A percentile compares a stretch with the other conserved stretches of the same genome.
These are phyloP conservation scores for Diorhabda elongata DNA, from an alignment of 1,140 invertebrate genomes.

Conservation along the genomic window DNA sequence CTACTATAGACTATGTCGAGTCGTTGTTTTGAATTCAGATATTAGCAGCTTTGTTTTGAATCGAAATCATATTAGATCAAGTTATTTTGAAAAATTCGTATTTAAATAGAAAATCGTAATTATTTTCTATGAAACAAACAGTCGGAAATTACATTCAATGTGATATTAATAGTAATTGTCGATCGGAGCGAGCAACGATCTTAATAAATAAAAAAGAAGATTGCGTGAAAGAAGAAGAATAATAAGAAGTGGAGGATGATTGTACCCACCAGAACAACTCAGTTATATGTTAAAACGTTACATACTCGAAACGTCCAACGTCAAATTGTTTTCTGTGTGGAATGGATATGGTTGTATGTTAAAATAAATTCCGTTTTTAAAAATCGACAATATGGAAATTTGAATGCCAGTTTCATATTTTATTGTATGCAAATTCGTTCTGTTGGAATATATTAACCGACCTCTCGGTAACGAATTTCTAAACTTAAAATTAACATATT, in stretches of 20 bases:
- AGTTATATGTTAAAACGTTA: conserved; percentile 14
- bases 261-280: not conserved
- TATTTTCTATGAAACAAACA: no score
- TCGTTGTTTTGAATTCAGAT: no score
- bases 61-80: no score
- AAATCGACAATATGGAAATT: conserved; percentile 26
- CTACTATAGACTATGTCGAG: no score
- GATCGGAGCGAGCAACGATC: not conserved
- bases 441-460: conserved; percentile 17
- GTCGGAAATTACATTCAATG: no score
- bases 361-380: conserved; percentile 22
- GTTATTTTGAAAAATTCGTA: no score
- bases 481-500: conserved; percentile 29
- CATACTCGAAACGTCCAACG: conserved; percentile 13
- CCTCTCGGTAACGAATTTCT: conserved; percentile 29
- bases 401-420: conserved; percentile 31
- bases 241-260: not conserved
- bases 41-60: no score
- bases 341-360: conserved; percentile 18
- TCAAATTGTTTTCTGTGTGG: conserved; percentile 21
- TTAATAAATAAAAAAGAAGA: not conserved
- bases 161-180: not conserved
- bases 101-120: no score
- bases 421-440: conserved; percentile 30
- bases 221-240: not conserved